A percentile compares a stretch with the other conserved stretches of the same genome.
phyloP scores from a whole-genome alignment of 1,140 invertebrate species.

The Ceratitis capitata region DNA sequence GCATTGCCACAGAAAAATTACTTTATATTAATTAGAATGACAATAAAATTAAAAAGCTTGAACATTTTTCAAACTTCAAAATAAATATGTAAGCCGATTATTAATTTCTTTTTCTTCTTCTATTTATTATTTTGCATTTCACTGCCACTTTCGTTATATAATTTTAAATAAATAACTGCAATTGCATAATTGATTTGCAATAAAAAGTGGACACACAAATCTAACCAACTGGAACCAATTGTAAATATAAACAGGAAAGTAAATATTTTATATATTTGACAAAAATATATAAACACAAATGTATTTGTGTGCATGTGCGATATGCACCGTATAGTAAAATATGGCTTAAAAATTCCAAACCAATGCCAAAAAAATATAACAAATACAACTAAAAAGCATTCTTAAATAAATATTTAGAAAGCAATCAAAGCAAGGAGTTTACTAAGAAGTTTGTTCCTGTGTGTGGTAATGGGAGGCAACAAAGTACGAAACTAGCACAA shows the following conservation, averaged over 20 bases:
- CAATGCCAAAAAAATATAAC: slow-evolving; percentile 13
- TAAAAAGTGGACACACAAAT: not conserved
- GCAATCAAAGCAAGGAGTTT: not conserved
- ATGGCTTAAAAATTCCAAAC: not conserved
- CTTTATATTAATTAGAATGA: too few relatives aligned
- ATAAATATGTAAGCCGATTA: too few relatives aligned
- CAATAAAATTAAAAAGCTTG: too few relatives aligned
- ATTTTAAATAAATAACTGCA: not conserved
- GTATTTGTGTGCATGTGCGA: not conserved
- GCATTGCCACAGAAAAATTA: too few relatives aligned
- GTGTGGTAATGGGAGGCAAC: not conserved
- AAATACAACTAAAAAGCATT: not conserved
- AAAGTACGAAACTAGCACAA: not conserved
- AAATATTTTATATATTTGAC: not conserved
- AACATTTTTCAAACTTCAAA: too few relatives aligned
- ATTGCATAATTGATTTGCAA: not conserved
- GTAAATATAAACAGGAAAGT: not conserved
- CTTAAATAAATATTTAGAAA: not conserved
- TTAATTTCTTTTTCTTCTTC: too few relatives aligned
- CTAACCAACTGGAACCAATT: not conserved
- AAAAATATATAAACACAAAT: not conserved
- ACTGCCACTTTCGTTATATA: not conserved
- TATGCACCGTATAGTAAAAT: not conserved
- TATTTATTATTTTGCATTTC: too few relatives aligned
- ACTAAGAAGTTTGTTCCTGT: not conserved